Evolutionary conservation across 2,113 vertebrate genomes (phyloP).

Genomic region (Rhipidura dahli): DNA sequence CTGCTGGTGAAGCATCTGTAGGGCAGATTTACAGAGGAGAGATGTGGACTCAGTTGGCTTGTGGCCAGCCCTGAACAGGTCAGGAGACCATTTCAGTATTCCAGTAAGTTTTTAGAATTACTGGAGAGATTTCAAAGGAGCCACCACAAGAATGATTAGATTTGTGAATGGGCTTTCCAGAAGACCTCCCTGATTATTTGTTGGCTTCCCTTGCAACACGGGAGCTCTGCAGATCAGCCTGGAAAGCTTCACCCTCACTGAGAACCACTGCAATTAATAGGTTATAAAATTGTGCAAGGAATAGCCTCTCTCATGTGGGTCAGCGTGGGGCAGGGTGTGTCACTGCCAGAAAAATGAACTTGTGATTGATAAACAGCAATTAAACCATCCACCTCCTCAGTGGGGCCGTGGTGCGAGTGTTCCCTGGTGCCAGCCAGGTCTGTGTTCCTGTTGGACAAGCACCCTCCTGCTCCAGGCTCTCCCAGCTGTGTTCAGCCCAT

Average conservation of each 20-base stretch:
- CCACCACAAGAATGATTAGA: background rate
- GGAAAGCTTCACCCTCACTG: background rate
- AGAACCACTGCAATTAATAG: background rate
- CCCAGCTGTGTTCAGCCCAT: background rate
- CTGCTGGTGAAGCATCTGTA: background rate
- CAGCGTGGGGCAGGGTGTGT: background rate
- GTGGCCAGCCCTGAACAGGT: background rate
- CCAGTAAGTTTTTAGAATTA: background rate
- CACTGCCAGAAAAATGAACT: background rate
- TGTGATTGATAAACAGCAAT: background rate
- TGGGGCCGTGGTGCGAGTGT: fast-evolving
- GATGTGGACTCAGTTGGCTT: background rate
- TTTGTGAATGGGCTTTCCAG: background rate
- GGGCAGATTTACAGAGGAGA: background rate
- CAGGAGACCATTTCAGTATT: background rate
- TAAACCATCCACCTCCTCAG: background rate
- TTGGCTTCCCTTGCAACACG: background rate
- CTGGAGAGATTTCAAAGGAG: background rate
- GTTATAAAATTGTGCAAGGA: background rate
- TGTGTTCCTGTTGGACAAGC: background rate
- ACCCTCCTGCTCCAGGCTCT: background rate
- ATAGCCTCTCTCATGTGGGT: fast-evolving
- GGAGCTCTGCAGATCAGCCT: background rate
- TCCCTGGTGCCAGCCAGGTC: background rate
- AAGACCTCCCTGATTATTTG: background rate